Evolutionary conservation across 2,797 vertebrate species (phyloP).

Genomic region (Phaenicophaeus curvirostris): DNA sequence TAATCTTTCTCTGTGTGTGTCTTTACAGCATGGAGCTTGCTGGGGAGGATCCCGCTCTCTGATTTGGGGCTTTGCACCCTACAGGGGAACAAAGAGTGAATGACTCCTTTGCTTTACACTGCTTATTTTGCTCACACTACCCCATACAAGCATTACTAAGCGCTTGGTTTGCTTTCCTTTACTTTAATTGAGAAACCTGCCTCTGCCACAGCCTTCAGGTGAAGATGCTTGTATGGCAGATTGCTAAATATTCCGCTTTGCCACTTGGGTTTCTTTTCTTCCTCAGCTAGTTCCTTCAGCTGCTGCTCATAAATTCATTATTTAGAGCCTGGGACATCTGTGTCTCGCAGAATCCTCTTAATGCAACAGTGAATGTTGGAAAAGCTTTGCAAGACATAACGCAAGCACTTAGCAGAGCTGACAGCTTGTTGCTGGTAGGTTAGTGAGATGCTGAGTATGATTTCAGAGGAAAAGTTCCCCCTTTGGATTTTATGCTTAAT

Average conservation of each 20-base stretch:
- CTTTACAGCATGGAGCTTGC: background rate
- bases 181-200: background rate
- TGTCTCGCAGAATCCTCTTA: background rate
- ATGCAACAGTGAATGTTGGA: background rate
- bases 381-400: background rate
- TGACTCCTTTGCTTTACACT: rapidly evolving
- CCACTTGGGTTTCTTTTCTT: background rate
- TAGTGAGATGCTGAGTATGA: background rate
- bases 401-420: background rate
- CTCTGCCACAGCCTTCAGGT: background rate
- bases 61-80: background rate
- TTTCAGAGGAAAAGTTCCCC: background rate
- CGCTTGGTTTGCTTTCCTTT: background rate
- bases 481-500: background rate
- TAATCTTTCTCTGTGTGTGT: background rate
- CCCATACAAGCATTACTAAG: background rate
- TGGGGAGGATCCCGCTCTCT: background rate
- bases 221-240: background rate
- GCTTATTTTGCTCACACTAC: background rate
- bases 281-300: background rate
- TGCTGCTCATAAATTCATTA: background rate
- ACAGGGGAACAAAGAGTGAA: background rate
- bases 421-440: background rate
- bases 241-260: background rate
- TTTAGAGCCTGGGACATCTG: background rate